A percentile compares a stretch with the other conserved stretches of the same genome.
These are phyloP conservation scores for Vanessa cardui DNA, from an alignment of 2,888 invertebrate species.

Conservation along the genomic window DNA sequence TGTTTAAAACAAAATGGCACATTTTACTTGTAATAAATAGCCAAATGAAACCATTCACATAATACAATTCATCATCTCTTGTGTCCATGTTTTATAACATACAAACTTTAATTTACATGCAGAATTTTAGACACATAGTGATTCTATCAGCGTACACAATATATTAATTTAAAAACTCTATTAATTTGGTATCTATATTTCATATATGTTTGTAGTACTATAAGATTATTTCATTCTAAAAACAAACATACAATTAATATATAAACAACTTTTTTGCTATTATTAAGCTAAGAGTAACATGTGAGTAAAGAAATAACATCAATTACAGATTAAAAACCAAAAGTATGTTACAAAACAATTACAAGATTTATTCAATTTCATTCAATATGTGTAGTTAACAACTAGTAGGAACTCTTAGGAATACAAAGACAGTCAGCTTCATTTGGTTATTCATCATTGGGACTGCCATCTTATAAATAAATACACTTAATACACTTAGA, in stretches of 20 bases:
- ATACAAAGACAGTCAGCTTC: slow-evolving; percentile 15
- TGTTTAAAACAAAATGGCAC: slow-evolving; percentile 22
- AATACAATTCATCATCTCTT: slow-evolving; percentile 13
- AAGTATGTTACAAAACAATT: slow-evolving; percentile 27
- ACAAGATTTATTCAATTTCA: neutral
- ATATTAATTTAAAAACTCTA: neutral
- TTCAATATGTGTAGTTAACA: neutral
- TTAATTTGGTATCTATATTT: slow-evolving; percentile 4
- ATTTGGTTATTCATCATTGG: slow-evolving; percentile 35
- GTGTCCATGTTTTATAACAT: slow-evolving; percentile 10
- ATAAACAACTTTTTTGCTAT: neutral
- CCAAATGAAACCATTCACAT: slow-evolving; percentile 34
- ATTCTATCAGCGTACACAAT: slow-evolving; percentile 3
- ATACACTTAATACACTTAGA: neutral
- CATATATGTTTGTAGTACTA: neutral
- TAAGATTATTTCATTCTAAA: neutral
- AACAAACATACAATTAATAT: slow-evolving; percentile 3
- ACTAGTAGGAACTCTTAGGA: neutral
- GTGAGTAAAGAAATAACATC: neutral
- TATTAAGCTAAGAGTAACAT: neutral
- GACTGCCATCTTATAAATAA: slow-evolving; percentile 27
- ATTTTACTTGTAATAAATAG: slow-evolving; percentile 26
- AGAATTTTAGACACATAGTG: neutral
- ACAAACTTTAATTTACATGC: slow-evolving; percentile 11
- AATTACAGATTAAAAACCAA: slow-evolving; percentile 7